Percentiles rank a stretch among this genome's conserved stretches.
These are phyloP conservation scores for Nycticorax nycticorax DNA, from an alignment of 2,113 vertebrate species.

Conservation along the genomic window DNA sequence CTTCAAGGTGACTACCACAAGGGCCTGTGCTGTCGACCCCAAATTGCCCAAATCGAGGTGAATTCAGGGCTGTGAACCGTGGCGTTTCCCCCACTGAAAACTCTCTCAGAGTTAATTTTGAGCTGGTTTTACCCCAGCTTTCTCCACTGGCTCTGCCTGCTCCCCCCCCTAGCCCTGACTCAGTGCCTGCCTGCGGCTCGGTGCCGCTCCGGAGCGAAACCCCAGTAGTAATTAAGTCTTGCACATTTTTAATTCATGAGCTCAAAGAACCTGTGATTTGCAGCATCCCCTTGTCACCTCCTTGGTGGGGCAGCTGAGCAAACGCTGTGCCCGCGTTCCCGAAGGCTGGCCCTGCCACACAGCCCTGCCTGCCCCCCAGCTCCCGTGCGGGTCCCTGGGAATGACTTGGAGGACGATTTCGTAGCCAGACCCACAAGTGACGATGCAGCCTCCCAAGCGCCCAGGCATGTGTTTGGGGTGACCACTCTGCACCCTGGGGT, in stretches of 20 bases:
- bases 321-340: background rate
- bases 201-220: background rate
- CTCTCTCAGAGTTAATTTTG: background rate
- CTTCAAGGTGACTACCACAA: background rate
- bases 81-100: background rate
- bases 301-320: background rate
- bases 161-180: background rate
- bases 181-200: background rate
- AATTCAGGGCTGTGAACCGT: background rate
- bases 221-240: constrained; percentile 13
- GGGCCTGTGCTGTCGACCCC: accelerated
- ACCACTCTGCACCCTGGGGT: background rate
- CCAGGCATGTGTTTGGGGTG: accelerated
- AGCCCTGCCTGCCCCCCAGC: background rate
- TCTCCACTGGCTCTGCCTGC: background rate
- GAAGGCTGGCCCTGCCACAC: background rate
- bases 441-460: background rate
- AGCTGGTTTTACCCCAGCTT: background rate
- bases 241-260: constrained; percentile 5
- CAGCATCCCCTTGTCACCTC: accelerated
- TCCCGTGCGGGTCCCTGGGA: accelerated
- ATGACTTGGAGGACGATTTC: background rate
- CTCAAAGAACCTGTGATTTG: background rate
- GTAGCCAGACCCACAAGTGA: background rate
- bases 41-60: background rate